These are phyloP conservation scores for Leptarthrus brevirostris DNA, from an alignment of 2,888 invertebrate genomes.

Conservation along the genomic window DNA sequence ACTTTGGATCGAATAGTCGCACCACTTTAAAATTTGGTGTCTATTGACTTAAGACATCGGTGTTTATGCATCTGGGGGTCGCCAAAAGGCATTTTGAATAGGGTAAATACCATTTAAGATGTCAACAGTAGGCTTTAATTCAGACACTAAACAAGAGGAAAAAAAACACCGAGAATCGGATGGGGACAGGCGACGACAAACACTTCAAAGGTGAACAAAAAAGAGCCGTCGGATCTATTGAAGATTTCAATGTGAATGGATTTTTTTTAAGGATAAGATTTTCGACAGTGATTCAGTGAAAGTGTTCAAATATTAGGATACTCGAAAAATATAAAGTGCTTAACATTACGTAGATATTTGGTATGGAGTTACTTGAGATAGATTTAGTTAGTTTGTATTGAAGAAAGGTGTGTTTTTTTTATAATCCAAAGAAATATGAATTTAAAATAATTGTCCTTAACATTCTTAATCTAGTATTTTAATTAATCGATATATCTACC, in stretches of 20 bases:
- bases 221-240: conserved; percentile 36
- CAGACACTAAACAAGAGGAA: conserved; percentile 31
- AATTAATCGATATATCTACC: too few species aligned
- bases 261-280: background rate
- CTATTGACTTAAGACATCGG: conserved; percentile 19
- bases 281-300: conserved; percentile 11
- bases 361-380: too few species aligned
- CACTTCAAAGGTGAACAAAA: conserved; percentile 37
- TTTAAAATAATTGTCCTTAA: too few species aligned
- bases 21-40: conserved; percentile 4
- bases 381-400: too few species aligned
- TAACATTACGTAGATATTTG: too few species aligned
- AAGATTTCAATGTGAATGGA: conserved; percentile 28
- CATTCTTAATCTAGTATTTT: too few species aligned
- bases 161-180: conserved; percentile 16
- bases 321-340: background rate
- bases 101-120: conserved; percentile 52
- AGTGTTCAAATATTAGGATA: conserved; percentile 26
- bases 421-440: too few species aligned
- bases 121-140: conserved; percentile 50
- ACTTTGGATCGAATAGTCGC: conserved; percentile 17
- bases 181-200: conserved; percentile 16
- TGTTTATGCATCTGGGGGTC: conserved; percentile 15
- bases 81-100: conserved; percentile 15
- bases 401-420: too few species aligned